phyloP scores from a whole-genome alignment of 1,140 invertebrate genomes.

The Aphidius ervi region DNA sequence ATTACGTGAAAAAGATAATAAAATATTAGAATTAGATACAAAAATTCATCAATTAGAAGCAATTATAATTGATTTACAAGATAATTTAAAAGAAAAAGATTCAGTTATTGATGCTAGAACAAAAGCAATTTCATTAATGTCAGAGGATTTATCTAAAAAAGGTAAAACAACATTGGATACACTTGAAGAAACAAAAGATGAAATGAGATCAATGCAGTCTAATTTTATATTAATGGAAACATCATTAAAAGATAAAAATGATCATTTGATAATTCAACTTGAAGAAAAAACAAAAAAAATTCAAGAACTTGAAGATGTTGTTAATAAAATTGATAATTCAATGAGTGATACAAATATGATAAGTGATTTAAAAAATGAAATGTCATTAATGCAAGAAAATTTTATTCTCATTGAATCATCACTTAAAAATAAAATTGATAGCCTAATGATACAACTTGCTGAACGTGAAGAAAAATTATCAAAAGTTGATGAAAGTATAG shows the following conservation, averaged over 20 bases:
- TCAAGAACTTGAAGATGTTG: constrained; percentile 41
- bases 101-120: constrained; percentile 80
- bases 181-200: constrained; percentile 72
- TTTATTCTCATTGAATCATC: constrained; percentile 55
- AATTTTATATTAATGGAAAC: constrained; percentile 69
- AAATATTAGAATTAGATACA: constrained; percentile 49
- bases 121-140: constrained; percentile 73
- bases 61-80: constrained; percentile 66
- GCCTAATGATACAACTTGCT: constrained; percentile 43
- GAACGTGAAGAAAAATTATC: constrained; percentile 42
- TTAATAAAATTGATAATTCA: constrained; percentile 35
- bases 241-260: constrained; percentile 67
- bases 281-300: constrained; percentile 57
- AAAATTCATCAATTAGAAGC: constrained; percentile 63
- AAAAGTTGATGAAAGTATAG: constrained; percentile 30
- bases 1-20: constrained; percentile 52
- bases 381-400: constrained; percentile 60
- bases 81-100: constrained; percentile 80
- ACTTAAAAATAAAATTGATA: constrained; percentile 43
- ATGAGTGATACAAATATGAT: constrained; percentile 50
- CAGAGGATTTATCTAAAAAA: constrained; percentile 69
- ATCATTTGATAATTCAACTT: constrained; percentile 51
- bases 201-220: constrained; percentile 76
- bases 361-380: constrained; percentile 56
- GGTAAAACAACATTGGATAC: constrained; percentile 66